Evolutionary conservation across 2,797 vertebrate species (phyloP).

Genomic region (Trachops cirrhosus): DNA sequence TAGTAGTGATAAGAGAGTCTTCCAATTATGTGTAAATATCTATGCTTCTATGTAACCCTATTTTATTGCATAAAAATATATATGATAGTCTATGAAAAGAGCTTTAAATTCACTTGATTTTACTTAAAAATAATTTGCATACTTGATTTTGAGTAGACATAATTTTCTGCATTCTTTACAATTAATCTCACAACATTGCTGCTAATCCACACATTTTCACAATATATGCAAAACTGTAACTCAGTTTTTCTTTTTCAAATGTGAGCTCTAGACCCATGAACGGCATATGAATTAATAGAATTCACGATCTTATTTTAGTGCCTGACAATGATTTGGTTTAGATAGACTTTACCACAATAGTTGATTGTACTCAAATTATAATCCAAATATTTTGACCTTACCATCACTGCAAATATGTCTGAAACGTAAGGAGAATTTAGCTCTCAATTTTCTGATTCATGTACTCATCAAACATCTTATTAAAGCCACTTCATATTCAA

Average conservation of each 20-base stretch:
- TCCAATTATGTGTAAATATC: background rate
- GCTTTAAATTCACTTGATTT: background rate
- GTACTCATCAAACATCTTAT: slow-evolving; percentile 67
- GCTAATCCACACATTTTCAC: background rate
- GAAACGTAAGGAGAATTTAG: slow-evolving; percentile 62
- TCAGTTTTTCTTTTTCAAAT: background rate
- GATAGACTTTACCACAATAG: slow-evolving; percentile 52
- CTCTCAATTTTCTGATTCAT: slow-evolving; percentile 75
- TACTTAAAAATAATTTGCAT: slow-evolving; percentile 42
- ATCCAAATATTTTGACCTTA: slow-evolving; percentile 75
- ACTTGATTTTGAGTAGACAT: background rate
- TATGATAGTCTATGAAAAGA: background rate
- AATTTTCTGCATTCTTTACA: background rate
- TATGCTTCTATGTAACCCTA: background rate
- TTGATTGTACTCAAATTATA: slow-evolving; percentile 52
- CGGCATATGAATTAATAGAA: slow-evolving; percentile 5
- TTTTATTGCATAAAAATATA: background rate
- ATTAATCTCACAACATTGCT: background rate
- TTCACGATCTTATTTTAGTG: slow-evolving; percentile 58
- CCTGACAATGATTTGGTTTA: slow-evolving; percentile 46
- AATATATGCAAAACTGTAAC: background rate
- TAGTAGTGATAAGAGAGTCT: background rate
- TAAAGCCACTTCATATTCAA: slow-evolving; percentile 67
- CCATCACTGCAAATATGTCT: slow-evolving; percentile 46
- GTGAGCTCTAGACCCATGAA: background rate